Evolutionary conservation across 2,797 vertebrate species (phyloP).

Genomic region (Rousettus madagascariensis): DNA sequence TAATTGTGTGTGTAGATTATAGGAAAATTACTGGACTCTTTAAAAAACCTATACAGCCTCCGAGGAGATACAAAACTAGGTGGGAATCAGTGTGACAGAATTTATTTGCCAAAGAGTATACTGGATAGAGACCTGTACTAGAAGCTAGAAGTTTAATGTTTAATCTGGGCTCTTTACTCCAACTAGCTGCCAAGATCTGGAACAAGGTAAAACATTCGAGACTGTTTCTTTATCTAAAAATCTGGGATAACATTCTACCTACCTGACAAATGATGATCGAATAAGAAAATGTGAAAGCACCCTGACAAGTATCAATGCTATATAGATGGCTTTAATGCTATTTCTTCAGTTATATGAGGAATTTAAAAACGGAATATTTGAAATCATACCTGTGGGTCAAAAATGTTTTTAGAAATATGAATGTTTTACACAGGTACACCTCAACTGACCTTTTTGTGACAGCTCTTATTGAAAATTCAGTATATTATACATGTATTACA

Average conservation of each 20-base stretch:
- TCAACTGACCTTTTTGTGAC: neutral
- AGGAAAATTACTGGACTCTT: slow-evolving; percentile 38
- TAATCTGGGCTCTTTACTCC: neutral
- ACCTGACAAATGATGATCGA: slow-evolving; percentile 45
- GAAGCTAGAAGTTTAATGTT: slow-evolving; percentile 19
- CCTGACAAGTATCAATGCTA: slow-evolving; percentile 32
- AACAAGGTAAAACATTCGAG: no score
- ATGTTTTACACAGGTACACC: neutral
- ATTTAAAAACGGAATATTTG: slow-evolving; percentile 46
- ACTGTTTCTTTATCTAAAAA: no score
- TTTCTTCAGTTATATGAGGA: slow-evolving; percentile 41
- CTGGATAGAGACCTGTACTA: neutral
- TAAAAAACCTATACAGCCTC: neutral
- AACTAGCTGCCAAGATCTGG: neutral
- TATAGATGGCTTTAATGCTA: slow-evolving; percentile 7
- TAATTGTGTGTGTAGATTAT: neutral
- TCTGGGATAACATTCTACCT: neutral
- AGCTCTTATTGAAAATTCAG: neutral
- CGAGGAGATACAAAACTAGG: neutral
- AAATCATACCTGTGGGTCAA: slow-evolving; percentile 45
- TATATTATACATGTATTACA: neutral
- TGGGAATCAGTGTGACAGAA: neutral
- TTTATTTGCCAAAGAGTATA: slow-evolving; percentile 2
- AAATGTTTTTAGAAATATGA: neutral
- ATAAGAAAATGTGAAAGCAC: slow-evolving; percentile 30